phyloP scores from a whole-genome alignment of 2,797 vertebrate species.

The Pteronotus mesoamericanus region DNA sequence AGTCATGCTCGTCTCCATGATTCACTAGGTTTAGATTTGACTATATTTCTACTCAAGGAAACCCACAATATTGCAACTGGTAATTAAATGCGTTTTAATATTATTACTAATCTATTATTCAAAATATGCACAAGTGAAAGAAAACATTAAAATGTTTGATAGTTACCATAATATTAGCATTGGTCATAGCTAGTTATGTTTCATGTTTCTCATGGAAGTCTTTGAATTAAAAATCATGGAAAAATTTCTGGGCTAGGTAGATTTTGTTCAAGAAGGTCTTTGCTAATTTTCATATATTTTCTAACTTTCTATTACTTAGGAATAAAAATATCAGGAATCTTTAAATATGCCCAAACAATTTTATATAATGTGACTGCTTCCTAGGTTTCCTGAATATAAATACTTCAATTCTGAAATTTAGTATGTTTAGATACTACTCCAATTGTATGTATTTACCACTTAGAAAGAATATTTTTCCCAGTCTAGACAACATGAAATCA shows the following conservation, averaged over 20 bases:
- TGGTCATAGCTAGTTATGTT: neutral
- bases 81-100: neutral
- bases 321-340: neutral
- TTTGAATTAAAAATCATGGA: conserved; percentile 27
- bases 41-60: conserved; percentile 13
- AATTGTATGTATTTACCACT: neutral
- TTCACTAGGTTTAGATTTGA: neutral
- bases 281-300: neutral
- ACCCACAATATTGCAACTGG: neutral
- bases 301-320: neutral
- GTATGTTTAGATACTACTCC: neutral
- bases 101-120: neutral
- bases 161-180: neutral
- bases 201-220: neutral
- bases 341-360: neutral
- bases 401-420: neutral
- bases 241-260: neutral
- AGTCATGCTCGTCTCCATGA: neutral
- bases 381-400: neutral
- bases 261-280: neutral
- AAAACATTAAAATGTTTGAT: neutral
- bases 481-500: conserved; percentile 3
- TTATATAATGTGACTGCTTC: neutral
- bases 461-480: neutral
- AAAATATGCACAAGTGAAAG: neutral